Conservation (phyloP, 2,797 vertebrate species). For the Alouatta caraya region DNA sequence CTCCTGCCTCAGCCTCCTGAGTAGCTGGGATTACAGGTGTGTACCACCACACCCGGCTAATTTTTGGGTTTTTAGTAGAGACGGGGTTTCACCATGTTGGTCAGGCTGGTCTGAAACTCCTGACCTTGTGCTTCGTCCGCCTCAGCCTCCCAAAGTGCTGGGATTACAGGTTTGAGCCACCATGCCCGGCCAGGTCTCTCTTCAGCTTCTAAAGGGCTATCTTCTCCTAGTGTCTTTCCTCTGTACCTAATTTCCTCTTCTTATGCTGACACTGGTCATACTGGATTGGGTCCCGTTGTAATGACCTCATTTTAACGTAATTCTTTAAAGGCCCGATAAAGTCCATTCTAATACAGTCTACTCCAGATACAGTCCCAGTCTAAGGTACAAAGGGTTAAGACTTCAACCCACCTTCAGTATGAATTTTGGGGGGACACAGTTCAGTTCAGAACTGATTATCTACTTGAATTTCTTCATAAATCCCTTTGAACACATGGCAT, state of each 20-base stretch:
- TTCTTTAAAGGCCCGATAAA: background rate
- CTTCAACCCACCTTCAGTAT: background rate
- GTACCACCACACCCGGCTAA: background rate
- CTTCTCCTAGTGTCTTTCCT: background rate
- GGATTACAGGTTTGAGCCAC: background rate
- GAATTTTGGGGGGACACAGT: background rate
- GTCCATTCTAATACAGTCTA: background rate
- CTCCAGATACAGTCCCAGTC: background rate
- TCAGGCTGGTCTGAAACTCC: background rate
- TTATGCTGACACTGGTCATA: background rate
- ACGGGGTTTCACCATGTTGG: background rate
- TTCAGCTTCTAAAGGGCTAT: background rate
- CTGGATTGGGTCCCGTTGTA: background rate
- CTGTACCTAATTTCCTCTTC: background rate
- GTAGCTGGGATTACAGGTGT: background rate
- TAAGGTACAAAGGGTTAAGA: background rate
- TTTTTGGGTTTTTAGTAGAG: background rate
- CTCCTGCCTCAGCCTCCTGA: background rate
- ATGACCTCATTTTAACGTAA: slow-evolving; percentile 35
- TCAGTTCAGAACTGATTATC: background rate
- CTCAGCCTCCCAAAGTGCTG: background rate
- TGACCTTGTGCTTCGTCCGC: background rate
- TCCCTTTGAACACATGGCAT: background rate
- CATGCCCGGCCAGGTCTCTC: background rate
- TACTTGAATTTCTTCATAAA: slow-evolving; percentile 14